Percentiles rank a stretch among this genome's conserved stretches.
These are phyloP conservation scores for Morbakka virulenta DNA, from an alignment of 30 jellyfish, hydroid and myxozoan genomes.

Conservation along the genomic window DNA sequence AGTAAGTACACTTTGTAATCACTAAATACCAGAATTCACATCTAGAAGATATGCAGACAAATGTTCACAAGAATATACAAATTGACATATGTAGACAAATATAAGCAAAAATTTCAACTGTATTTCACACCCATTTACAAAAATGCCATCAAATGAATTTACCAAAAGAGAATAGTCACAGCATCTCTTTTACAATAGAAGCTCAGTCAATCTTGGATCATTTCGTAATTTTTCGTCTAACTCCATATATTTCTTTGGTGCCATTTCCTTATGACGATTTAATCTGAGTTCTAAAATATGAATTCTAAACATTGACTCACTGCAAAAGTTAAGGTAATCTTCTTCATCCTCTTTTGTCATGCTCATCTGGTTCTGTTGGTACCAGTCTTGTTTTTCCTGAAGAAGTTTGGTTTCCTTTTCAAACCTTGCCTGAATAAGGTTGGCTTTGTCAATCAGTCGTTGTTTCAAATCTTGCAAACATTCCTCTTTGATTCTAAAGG, in stretches of 20 bases:
- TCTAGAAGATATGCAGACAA: too few species aligned
- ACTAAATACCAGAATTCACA: too few species aligned
- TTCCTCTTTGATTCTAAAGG: slow-evolving; percentile 71
- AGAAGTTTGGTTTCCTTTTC: slow-evolving; percentile 84
- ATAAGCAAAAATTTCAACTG: too few species aligned
- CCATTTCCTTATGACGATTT: slow-evolving; percentile 88
- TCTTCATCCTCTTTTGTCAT: slow-evolving; percentile 98
- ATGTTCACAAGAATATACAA: too few species aligned
- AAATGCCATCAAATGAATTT: too few species aligned
- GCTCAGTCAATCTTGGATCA: slow-evolving; percentile 67
- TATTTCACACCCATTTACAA: too few species aligned
- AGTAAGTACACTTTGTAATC: too few species aligned
- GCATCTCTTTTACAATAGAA: too few species aligned
- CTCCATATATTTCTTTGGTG: slow-evolving; percentile 74
- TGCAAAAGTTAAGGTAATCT: slow-evolving; percentile 87
- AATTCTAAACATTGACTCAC: slow-evolving; percentile 90
- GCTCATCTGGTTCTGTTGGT: slow-evolving; percentile 84
- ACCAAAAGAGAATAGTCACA: too few species aligned
- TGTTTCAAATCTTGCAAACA: slow-evolving; percentile 87
- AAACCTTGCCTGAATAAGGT: slow-evolving; percentile 85
- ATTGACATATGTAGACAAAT: too few species aligned
- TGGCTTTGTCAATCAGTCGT: slow-evolving; percentile 89
- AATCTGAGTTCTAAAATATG: slow-evolving; percentile 86
- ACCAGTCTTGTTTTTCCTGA: slow-evolving; percentile 85
- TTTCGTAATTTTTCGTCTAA: slow-evolving; percentile 69